These are phyloP conservation scores for Apamea anceps DNA, from an alignment of 2,888 invertebrate species.

Conservation along the genomic window DNA sequence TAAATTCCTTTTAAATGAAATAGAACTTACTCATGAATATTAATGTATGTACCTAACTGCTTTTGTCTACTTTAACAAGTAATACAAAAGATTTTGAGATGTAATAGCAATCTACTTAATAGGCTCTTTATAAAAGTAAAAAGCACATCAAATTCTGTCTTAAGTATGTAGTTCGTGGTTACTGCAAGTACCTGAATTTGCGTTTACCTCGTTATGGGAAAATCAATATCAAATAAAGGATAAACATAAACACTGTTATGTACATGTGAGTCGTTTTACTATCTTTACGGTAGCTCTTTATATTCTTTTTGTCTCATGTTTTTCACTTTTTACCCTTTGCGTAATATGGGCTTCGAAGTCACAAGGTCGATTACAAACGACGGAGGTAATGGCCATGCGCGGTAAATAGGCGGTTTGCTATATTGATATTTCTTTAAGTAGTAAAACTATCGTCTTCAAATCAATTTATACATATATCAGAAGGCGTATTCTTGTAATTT, in stretches of 20 bases:
- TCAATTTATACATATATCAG: not conserved
- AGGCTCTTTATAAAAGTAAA: not conserved
- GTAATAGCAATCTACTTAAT: not conserved
- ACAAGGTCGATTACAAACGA: constrained; percentile 10
- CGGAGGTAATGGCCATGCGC: constrained; percentile 19
- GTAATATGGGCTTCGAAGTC: constrained; percentile 18
- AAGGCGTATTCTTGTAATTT: no score
- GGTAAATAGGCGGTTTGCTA: not conserved
- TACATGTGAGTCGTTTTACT: not conserved
- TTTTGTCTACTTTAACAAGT: not conserved
- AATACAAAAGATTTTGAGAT: not conserved
- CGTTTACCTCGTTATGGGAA: not conserved
- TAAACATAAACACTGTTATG: not conserved
- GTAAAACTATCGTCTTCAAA: constrained; percentile 10
- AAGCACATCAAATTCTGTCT: not conserved
- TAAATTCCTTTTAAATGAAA: not conserved
- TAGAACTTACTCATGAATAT: not conserved
- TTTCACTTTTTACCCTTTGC: constrained; percentile 7
- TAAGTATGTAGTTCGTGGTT: not conserved
- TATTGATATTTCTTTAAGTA: not conserved
- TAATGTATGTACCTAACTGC: not conserved
- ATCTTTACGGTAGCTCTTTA: constrained; percentile 13
- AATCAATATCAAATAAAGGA: constrained; percentile 29
- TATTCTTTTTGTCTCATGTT: constrained; percentile 7
- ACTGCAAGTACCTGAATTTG: not conserved